Base-by-base conservation (phyloP, 2,113 vertebrate genomes). In the Agapornis roseicollis region DNA sequence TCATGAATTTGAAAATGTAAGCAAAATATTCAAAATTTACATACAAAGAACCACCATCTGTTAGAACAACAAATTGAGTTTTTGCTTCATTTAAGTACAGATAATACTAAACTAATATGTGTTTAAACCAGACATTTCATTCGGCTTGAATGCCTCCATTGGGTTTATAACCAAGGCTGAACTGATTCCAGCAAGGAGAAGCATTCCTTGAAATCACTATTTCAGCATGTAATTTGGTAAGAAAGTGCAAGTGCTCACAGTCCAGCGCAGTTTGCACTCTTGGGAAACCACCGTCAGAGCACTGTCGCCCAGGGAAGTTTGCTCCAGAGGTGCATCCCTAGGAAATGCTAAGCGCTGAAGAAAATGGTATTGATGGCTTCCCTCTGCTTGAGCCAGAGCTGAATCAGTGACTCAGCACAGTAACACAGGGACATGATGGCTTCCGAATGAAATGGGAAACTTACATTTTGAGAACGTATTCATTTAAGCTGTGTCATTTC, bases 401-500 rank as follows among this genome's bases (percentile, higher is more conserved):
- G 80, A 86, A 55, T 69, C 93, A 83, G 96, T 93, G 93, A 92
- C 93, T 76, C 94, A 95, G 92, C 89, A 82, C 13, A 22, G 33
- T 14, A 49, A 27, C 0, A 1, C 31, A 35, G 0, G 1, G 44
- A 46, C 46, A 29, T 6, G 2, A 18, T 35, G 56, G 68, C 28
- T 82, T 49, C 66, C 41, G 68, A 73, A 80, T 76, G 73, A 87
- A 80, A 89, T 16, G 61, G 15, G 47, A 61, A 93, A 86, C 28
- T 46, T 58, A 0, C 1, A 28, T 80, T 93, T 80, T 37, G 77
- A 92, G 65, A 72, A 79, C 13, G 9, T 33, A 33, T 76, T 85
- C 80, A 53, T 89, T 92, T 93, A 72, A 61, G 53, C 56, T 76
- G 22, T 80, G 78, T 69, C 49, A 74, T 78, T 95, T 93, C 66